Conservation (phyloP, 2,888 invertebrate species). For the Timema podura region DNA sequence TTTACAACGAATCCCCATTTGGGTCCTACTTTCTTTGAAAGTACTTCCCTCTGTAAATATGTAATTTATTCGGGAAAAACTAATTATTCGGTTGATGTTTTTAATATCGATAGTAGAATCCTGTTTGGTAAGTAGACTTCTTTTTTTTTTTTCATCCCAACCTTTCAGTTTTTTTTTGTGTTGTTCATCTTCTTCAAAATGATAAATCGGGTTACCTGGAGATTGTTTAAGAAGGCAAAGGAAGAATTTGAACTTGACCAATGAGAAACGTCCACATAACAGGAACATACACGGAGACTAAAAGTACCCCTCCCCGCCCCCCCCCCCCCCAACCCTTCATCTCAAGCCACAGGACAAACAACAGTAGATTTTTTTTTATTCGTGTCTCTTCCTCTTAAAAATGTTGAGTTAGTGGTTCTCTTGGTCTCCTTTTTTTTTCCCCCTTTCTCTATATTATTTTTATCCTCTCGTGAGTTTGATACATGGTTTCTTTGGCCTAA, state of each 20-base stretch:
- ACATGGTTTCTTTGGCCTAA: slow-evolving; percentile 10
- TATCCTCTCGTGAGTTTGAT: neutral
- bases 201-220: slow-evolving; percentile 30
- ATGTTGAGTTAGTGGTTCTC: slow-evolving; percentile 21
- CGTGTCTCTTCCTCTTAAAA: slow-evolving; percentile 15
- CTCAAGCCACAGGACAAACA: slow-evolving; percentile 23
- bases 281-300: slow-evolving; percentile 21
- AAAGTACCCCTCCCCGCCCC: slow-evolving; percentile 37
- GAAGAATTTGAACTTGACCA: slow-evolving; percentile 30
- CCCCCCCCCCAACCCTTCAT: slow-evolving; percentile 9
- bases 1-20: no score
- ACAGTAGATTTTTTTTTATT: slow-evolving; percentile 21
- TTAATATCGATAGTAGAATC: slow-evolving; percentile 17
- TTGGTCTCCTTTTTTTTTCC: slow-evolving; percentile 11
- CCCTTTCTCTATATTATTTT: neutral
- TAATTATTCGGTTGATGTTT: slow-evolving; percentile 17
- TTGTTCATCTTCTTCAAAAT: slow-evolving; percentile 25
- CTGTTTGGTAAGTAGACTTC: slow-evolving; percentile 15
- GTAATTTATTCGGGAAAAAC: no score
- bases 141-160: slow-evolving; percentile 17
- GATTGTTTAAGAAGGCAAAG: slow-evolving; percentile 26
- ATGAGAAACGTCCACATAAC: slow-evolving; percentile 20
- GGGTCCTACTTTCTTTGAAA: no score
- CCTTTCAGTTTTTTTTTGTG: slow-evolving; percentile 17
- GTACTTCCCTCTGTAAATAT: no score